Evolutionary conservation across 2,888 invertebrate genomes (phyloP).

Genomic region (Mamestra brassicae): DNA sequence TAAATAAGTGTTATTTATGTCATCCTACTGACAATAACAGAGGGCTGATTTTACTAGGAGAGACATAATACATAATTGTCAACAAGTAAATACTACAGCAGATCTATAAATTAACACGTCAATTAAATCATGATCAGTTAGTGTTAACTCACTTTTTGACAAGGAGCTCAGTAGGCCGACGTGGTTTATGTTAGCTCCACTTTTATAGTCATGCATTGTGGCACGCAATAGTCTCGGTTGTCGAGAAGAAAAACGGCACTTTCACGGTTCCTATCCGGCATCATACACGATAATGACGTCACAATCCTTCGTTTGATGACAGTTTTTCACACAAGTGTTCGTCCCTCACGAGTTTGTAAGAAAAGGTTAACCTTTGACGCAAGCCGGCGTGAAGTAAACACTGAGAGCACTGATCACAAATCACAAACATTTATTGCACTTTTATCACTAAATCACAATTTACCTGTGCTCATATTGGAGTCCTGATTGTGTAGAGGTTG

Average conservation of each 20-base stretch:
- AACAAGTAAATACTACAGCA: constrained; percentile 54
- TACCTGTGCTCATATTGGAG: constrained; percentile 99
- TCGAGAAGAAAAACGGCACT: constrained; percentile 85
- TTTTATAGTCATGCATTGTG: constrained; percentile 89
- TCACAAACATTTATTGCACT: constrained; percentile 84
- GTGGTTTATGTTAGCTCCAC: constrained; percentile 87
- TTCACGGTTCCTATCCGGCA: constrained; percentile 89
- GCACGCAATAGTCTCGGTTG: constrained; percentile 83
- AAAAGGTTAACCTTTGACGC: constrained; percentile 79
- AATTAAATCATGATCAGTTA: constrained; percentile 68
- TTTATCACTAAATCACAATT: constrained; percentile 87
- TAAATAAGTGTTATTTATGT: constrained; percentile 42
- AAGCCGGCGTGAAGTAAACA: constrained; percentile 83
- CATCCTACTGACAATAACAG: constrained; percentile 48
- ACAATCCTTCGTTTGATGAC: constrained; percentile 84
- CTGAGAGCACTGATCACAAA: constrained; percentile 84
- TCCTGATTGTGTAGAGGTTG: constrained; percentile 98
- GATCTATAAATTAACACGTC: constrained; percentile 62
- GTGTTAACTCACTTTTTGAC: constrained; percentile 86
- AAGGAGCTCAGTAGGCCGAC: constrained; percentile 87
- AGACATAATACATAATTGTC: constrained; percentile 33
- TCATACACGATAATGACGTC: constrained; percentile 88
- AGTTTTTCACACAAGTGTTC: constrained; percentile 82
- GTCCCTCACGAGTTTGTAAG: constrained; percentile 76
- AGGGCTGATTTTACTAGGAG: constrained; percentile 34